These are phyloP conservation scores for Bucco capensis DNA, from an alignment of 2,113 vertebrate genomes.

Conservation along the genomic window DNA sequence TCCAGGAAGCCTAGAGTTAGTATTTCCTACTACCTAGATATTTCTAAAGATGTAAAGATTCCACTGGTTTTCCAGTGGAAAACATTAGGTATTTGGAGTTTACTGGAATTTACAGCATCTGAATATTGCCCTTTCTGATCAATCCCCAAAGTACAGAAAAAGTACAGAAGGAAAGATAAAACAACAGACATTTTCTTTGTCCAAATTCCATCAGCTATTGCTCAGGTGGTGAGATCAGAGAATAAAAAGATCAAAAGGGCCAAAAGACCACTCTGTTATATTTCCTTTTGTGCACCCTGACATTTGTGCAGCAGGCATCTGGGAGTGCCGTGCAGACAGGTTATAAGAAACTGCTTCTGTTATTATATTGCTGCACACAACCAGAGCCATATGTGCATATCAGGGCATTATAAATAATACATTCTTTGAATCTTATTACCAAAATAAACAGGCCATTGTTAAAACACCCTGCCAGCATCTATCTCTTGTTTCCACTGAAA, in stretches of 20 bases:
- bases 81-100: not conserved
- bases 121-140: not conserved
- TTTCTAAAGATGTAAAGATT: not conserved
- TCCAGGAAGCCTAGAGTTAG: not conserved
- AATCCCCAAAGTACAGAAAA: not conserved
- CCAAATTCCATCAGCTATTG: not conserved
- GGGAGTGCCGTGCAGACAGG: not conserved
- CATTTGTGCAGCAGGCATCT: not conserved
- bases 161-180: not conserved
- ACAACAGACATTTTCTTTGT: not conserved
- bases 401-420: slow-evolving; percentile 39
- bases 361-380: not conserved
- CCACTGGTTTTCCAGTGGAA: not conserved
- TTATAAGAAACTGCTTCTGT: not conserved
- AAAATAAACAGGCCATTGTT: slow-evolving; percentile 42
- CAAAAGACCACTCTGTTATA: not conserved
- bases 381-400: not conserved
- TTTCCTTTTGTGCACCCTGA: not conserved
- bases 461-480: slow-evolving; percentile 9
- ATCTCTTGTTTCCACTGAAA: slow-evolving; percentile 37
- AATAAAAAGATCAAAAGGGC: not conserved
- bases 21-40: not conserved
- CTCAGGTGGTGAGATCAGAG: not conserved
- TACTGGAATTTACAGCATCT: not conserved
- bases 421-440: slow-evolving; percentile 37